phyloP scores from a whole-genome alignment of 2,888 invertebrate species.

The Nephrotoma guestfalica region DNA sequence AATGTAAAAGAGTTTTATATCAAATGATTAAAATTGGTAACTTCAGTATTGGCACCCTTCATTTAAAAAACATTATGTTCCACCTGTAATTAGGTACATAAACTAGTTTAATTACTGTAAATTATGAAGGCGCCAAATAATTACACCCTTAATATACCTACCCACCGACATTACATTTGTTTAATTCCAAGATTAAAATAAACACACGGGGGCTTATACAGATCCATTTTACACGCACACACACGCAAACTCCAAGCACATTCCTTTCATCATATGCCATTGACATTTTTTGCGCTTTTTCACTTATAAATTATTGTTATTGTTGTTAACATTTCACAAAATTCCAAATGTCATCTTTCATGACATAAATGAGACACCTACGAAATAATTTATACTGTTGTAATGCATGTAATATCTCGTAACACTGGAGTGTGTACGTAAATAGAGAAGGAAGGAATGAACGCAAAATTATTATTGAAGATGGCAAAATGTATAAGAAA shows the following conservation, averaged over 20 bases:
- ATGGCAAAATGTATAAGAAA: not conserved
- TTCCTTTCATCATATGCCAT: not conserved
- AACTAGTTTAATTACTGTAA: not conserved
- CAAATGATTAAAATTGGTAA: no score
- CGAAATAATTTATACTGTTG: not conserved
- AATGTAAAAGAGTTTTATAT: no score
- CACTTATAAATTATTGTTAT: not conserved
- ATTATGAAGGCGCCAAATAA: not conserved
- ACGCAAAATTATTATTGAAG: not conserved
- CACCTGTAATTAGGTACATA: not conserved
- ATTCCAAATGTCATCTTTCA: not conserved
- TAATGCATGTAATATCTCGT: not conserved
- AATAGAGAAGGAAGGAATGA: not conserved
- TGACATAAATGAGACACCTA: not conserved
- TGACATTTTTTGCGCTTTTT: not conserved
- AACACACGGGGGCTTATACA: not conserved
- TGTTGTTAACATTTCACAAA: not conserved
- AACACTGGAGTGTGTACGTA: not conserved
- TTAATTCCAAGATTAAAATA: not conserved
- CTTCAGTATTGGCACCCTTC: no score
- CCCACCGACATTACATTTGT: not conserved
- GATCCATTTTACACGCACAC: not conserved
- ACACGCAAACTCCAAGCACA: not conserved
- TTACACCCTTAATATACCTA: not conserved
- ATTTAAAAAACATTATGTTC: no score